These are phyloP conservation scores for Apamea epomidion DNA, from an alignment of 2,888 invertebrate species.

Conservation along the genomic window DNA sequence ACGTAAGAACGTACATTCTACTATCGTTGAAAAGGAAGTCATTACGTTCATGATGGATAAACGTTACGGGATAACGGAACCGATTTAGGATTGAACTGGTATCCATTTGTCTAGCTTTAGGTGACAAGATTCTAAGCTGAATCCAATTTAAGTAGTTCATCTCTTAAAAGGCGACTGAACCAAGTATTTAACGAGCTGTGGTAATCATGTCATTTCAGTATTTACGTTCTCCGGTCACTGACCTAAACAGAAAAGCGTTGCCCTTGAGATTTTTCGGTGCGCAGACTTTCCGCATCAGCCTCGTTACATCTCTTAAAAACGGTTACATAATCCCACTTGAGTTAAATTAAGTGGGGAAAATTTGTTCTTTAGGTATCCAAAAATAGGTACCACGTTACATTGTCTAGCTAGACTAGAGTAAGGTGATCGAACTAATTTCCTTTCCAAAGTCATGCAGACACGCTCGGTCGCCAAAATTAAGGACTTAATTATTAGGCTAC, in stretches of 20 bases:
- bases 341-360: slow-evolving; percentile 46
- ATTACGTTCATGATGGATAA: slow-evolving; percentile 7
- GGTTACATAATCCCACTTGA: slow-evolving; percentile 58
- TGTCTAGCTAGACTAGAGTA: slow-evolving; percentile 15
- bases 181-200: slow-evolving; percentile 20
- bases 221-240: slow-evolving; percentile 47
- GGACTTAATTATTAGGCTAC: neutral
- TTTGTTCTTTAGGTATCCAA: slow-evolving; percentile 13
- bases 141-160: slow-evolving; percentile 2
- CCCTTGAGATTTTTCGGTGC: slow-evolving; percentile 54
- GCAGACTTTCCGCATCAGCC: slow-evolving; percentile 30
- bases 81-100: neutral
- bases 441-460: slow-evolving; percentile 20
- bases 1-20: slow-evolving; percentile 12
- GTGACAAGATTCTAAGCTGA: neutral
- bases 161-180: slow-evolving; percentile 32
- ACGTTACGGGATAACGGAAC: slow-evolving; percentile 6
- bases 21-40: slow-evolving; percentile 25
- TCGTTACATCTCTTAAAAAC: slow-evolving; percentile 40
- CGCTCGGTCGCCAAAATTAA: neutral
- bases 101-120: slow-evolving; percentile 1
- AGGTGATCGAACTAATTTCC: slow-evolving; percentile 32
- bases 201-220: slow-evolving; percentile 49
- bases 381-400: slow-evolving; percentile 12
- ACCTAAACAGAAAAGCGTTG: slow-evolving; percentile 48